Conservation (phyloP, 64 coral and sea anemone species). For the Montipora efflorescens region DNA sequence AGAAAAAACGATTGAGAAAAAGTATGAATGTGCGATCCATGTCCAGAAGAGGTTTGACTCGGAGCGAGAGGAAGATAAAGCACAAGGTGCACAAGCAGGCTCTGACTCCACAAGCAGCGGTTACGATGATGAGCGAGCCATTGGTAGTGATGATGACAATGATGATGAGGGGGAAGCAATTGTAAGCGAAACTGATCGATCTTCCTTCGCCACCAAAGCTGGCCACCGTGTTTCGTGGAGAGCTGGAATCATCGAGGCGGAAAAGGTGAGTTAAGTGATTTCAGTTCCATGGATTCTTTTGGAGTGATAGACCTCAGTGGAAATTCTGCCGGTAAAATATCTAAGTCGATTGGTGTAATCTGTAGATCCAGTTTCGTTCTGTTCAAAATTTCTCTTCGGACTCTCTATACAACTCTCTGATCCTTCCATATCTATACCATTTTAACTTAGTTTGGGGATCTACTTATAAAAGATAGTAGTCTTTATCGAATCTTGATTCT, state of each 20-base stretch:
- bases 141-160: neutral
- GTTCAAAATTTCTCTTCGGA: no score
- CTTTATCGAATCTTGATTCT: no score
- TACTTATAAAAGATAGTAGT: no score
- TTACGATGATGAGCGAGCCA: neutral
- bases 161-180: neutral
- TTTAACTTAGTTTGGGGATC: no score
- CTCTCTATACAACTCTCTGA: no score
- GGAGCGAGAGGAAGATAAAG: neutral
- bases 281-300: no score
- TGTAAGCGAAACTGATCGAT: neutral
- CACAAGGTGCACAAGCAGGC: neutral
- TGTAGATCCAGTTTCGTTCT: no score
- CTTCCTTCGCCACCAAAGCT: neutral
- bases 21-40: slow-evolving; percentile 32
- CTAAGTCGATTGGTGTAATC: no score
- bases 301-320: neutral
- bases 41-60: neutral
- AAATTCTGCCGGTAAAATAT: no score
- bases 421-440: no score
- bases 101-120: neutral
- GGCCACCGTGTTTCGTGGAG: slow-evolving; percentile 11
- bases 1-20: slow-evolving; percentile 28
- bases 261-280: neutral
- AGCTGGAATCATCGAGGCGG: neutral